Evolutionary conservation across 1,140 invertebrate species (phyloP).

Genomic region (Drosophila quadrilineata): DNA sequence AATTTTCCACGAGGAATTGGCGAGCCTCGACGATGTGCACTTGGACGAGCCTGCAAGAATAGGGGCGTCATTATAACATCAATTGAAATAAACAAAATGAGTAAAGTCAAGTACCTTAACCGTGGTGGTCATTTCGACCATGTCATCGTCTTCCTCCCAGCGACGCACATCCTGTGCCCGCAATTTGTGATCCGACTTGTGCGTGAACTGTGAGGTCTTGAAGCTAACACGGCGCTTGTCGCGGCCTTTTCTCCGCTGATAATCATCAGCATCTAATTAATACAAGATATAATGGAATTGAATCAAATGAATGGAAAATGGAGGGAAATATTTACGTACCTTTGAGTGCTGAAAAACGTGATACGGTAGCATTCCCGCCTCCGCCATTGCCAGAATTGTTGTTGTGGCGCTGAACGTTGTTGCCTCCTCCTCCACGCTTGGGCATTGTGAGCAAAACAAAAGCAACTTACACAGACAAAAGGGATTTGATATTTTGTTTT

Average conservation of each 20-base stretch:
- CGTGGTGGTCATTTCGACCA: conserved; percentile 55
- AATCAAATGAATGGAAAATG: neutral
- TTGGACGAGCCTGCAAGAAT: conserved; percentile 46
- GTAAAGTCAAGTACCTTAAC: conserved; percentile 25
- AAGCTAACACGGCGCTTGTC: conserved; percentile 77
- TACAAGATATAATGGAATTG: neutral
- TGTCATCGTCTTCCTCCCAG: conserved; percentile 76
- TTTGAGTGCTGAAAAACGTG: conserved; percentile 60
- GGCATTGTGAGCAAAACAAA: conserved; percentile 46
- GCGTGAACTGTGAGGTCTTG: conserved; percentile 54
- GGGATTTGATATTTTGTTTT: too few species aligned
- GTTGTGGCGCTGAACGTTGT: conserved; percentile 48
- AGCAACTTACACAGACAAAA: neutral
- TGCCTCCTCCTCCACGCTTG: conserved; percentile 57
- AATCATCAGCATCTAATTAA: conserved; percentile 46
- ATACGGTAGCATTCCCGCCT: conserved; percentile 41
- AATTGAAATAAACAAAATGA: neutral
- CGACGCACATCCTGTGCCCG: conserved; percentile 66
- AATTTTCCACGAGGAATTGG: conserved; percentile 67
- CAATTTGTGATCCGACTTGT: conserved; percentile 56
- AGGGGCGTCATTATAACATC: neutral
- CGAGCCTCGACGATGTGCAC: conserved; percentile 50
- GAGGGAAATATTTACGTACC: conserved; percentile 26
- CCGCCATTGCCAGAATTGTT: conserved; percentile 50
- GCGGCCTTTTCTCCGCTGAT: conserved; percentile 62